These are phyloP conservation scores for Andrena fulva DNA, from an alignment of 2,888 invertebrate genomes.

Conservation along the genomic window DNA sequence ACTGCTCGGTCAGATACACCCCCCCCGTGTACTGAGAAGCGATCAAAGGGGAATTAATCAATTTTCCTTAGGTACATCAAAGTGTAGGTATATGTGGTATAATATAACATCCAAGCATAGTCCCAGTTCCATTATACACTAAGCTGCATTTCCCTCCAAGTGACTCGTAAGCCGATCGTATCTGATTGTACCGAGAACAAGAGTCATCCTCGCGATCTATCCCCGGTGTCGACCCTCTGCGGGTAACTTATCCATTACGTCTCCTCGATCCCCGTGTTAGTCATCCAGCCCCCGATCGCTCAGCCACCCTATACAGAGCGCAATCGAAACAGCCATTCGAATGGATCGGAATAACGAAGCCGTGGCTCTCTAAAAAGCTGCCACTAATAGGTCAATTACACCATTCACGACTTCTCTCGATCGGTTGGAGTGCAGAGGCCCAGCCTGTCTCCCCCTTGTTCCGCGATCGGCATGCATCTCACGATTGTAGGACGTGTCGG, in stretches of 20 bases:
- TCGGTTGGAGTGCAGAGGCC: conserved; percentile 14
- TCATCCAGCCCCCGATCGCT: conserved; percentile 24
- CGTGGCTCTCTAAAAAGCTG: conserved; percentile 42
- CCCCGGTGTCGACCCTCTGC: neutral
- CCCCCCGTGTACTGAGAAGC: no score
- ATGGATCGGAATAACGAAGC: conserved; percentile 54
- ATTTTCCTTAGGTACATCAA: no score
- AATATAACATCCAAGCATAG: no score
- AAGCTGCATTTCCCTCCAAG: no score
- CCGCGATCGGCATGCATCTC: conserved; percentile 51
- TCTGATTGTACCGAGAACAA: conserved; percentile 2
- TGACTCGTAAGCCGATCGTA: neutral
- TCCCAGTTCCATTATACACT: no score
- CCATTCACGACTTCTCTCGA: conserved; percentile 45
- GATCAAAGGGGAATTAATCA: no score
- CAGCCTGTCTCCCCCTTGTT: conserved; percentile 20
- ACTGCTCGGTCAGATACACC: no score
- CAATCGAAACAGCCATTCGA: conserved; percentile 23
- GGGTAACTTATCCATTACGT: neutral
- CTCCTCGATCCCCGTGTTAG: conserved; percentile 17
- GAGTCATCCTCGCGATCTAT: conserved; percentile 10
- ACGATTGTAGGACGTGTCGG: conserved; percentile 56
- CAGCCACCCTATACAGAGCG: neutral
- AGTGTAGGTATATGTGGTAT: no score
- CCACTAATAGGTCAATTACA: conserved; percentile 55